Evolutionary conservation across 2,888 invertebrate species (phyloP).

Genomic region (Synergus gifuensis): DNA sequence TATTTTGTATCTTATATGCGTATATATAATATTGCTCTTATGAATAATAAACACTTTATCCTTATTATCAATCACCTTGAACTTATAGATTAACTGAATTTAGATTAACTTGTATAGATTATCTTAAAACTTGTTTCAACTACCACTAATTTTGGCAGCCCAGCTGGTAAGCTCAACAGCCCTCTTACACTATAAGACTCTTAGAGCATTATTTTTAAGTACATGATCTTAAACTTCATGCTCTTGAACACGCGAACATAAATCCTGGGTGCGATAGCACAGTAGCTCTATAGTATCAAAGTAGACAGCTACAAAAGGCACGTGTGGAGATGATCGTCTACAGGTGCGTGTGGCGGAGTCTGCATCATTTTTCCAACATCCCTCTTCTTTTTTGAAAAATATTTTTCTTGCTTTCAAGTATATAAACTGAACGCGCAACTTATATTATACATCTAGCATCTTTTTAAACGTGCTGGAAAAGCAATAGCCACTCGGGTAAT

Average conservation of each 20-base stretch:
- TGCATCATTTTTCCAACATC: background rate
- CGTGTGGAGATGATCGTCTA: slow-evolving; percentile 16
- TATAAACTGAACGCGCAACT: background rate
- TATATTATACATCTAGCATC: slow-evolving; percentile 17
- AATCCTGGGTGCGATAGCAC: slow-evolving; percentile 4
- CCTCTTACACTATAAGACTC: background rate
- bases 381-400: background rate
- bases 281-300: background rate
- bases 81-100: no score
- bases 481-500: slow-evolving; percentile 58
- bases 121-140: no score
- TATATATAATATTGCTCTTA: no score
- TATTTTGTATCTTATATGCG: no score
- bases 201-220: background rate
- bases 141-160: no score
- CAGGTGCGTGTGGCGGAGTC: slow-evolving; percentile 16
- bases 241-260: background rate
- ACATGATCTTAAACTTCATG: slow-evolving; percentile 1
- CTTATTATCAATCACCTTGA: no score
- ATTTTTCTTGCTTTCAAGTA: background rate
- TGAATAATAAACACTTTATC: no score
- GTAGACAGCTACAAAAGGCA: background rate
- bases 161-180: no score
- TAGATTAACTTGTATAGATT: no score
- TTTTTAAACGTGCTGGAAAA: slow-evolving; percentile 53